Percentiles rank a stretch among this genome's conserved stretches.
Evolutionary conservation across 2,888 invertebrate species (phyloP).

Genomic region (Hydropsyche betteni): DNA sequence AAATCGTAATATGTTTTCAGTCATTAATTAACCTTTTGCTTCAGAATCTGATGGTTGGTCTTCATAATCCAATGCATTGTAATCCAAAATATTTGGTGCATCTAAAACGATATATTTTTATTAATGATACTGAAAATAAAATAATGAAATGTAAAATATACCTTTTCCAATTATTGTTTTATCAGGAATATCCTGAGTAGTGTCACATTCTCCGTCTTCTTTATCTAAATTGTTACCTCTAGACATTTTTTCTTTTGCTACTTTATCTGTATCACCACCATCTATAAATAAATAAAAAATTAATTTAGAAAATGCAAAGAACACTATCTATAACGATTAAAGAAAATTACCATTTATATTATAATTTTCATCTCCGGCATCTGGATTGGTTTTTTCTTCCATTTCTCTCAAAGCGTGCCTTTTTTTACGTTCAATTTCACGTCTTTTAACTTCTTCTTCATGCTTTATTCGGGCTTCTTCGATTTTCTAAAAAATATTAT

Average conservation of each 20-base stretch:
- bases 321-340: background rate
- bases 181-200: slow-evolving; percentile 54
- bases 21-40: slow-evolving; percentile 50
- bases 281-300: slow-evolving; percentile 2
- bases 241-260: background rate
- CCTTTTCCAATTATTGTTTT: slow-evolving; percentile 53
- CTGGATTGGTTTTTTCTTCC: slow-evolving; percentile 39
- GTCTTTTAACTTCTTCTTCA: slow-evolving; percentile 67
- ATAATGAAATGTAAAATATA: background rate
- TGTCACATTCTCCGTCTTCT: slow-evolving; percentile 64
- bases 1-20: background rate
- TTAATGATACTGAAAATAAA: background rate
- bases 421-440: slow-evolving; percentile 66
- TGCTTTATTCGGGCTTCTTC: slow-evolving; percentile 73
- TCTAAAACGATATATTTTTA: slow-evolving; percentile 19
- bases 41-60: slow-evolving; percentile 68
- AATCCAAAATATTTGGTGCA: slow-evolving; percentile 63
- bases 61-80: slow-evolving; percentile 79
- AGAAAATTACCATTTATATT: slow-evolving; percentile 57
- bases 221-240: slow-evolving; percentile 55
- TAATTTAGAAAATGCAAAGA: background rate
- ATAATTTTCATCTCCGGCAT: slow-evolving; percentile 54
- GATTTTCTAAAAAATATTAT: slow-evolving; percentile 60
- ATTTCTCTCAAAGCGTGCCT: slow-evolving; percentile 64
- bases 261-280: background rate